phyloP scores from a whole-genome alignment of 2,113 vertebrate species.

The Passer montanus region DNA sequence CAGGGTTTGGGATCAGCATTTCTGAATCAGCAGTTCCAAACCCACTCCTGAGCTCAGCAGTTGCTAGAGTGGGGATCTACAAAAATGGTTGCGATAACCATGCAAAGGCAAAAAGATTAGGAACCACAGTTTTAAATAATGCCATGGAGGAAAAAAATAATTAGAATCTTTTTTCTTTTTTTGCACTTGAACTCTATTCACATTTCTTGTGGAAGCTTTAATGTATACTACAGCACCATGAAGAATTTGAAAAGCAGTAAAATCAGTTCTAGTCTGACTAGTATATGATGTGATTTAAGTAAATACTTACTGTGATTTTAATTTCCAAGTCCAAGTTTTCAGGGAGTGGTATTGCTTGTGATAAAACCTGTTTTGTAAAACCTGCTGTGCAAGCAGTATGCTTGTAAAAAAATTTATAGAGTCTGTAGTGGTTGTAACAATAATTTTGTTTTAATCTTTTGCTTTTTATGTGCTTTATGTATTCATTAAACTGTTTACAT shows the following conservation, averaged over 20 bases:
- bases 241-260: not conserved
- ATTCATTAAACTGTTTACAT: slow-evolving; percentile 70
- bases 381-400: not conserved
- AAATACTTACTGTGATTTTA: slow-evolving; percentile 32
- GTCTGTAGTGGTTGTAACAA: slow-evolving; percentile 13
- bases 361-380: not conserved
- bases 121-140: not conserved
- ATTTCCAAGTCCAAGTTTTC: not conserved
- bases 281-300: not conserved
- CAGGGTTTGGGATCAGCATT: not conserved
- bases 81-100: fast-evolving
- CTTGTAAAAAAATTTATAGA: slow-evolving; percentile 4
- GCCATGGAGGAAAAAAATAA: fast-evolving
- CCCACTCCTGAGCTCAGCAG: not conserved
- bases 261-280: not conserved
- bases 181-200: not conserved
- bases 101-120: not conserved
- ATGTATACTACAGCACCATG: not conserved
- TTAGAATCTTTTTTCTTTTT: not conserved
- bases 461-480: slow-evolving; percentile 45
- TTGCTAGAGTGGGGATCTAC: too few species aligned
- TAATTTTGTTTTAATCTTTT: slow-evolving; percentile 40
- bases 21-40: not conserved
- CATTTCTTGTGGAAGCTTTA: not conserved
- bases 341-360: not conserved